Conservation (phyloP, 2,113 vertebrate genomes). For the Echinops telfairi region DNA sequence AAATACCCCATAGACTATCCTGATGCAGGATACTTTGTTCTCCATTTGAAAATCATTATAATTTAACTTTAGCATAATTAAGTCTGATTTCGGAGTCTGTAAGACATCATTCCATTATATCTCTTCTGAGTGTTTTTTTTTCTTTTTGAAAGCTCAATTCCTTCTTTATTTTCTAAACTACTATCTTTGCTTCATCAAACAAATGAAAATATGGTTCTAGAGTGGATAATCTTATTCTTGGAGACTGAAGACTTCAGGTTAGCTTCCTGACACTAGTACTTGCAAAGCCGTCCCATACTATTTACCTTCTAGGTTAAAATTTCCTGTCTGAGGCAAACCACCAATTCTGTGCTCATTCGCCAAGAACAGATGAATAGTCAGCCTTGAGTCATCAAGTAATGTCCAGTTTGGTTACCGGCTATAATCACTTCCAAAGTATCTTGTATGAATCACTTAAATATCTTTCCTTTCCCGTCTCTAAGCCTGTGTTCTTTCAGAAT, state of each 20-base stretch:
- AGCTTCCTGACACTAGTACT: neutral
- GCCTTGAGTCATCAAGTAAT: constrained; percentile 70
- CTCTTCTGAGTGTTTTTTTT: neutral
- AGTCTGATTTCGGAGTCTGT: neutral
- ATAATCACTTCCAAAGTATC: neutral
- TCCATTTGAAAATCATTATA: neutral
- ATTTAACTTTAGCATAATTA: neutral
- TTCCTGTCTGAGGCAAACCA: constrained; percentile 59
- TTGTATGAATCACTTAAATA: constrained; percentile 39
- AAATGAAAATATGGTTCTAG: neutral
- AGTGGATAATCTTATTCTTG: constrained; percentile 5
- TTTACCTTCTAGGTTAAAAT: constrained; percentile 43
- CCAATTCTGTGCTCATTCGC: constrained; percentile 23
- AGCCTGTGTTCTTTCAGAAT: neutral
- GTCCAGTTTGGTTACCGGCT: constrained; percentile 59
- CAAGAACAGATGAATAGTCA: constrained; percentile 1
- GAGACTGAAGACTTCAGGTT: constrained; percentile 16
- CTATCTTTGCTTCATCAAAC: neutral
- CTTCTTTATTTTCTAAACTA: neutral
- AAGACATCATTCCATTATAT: neutral
- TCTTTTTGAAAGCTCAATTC: constrained; percentile 6
- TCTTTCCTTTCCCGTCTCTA: constrained; percentile 16
- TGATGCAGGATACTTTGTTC: neutral
- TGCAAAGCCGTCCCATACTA: constrained; percentile 26
- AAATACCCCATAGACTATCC: neutral